phyloP scores from a whole-genome alignment of 2,888 invertebrate genomes.

The Athalia rosae region DNA sequence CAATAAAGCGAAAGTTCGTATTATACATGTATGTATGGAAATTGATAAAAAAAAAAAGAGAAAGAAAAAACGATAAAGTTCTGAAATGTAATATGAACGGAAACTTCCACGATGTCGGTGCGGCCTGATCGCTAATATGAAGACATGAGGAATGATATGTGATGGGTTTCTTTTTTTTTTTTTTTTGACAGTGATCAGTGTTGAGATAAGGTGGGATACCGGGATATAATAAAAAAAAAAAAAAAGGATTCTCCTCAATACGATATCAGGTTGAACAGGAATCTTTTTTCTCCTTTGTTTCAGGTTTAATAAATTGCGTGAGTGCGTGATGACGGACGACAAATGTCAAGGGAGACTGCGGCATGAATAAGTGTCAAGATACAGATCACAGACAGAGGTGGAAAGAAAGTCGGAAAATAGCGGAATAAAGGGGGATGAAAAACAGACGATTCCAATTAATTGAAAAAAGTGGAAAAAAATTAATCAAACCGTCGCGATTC shows the following conservation, averaged over 20 bases:
- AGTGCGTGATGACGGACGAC: not conserved
- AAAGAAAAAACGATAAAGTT: not conserved
- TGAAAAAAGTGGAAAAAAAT: not conserved
- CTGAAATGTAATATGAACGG: not conserved
- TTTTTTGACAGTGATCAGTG: too few species aligned
- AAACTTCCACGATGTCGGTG: slow-evolving; percentile 29
- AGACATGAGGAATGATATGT: slow-evolving; percentile 35
- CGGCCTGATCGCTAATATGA: slow-evolving; percentile 42
- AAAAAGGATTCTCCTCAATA: too few species aligned
- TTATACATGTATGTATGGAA: not conserved
- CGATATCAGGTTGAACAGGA: too few species aligned
- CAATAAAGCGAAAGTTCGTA: not conserved
- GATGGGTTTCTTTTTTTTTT: too few species aligned
- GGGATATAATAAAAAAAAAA: too few species aligned
- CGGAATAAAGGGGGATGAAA: not conserved
- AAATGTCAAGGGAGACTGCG: not conserved
- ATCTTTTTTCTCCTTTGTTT: too few species aligned
- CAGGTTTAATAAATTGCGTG: too few species aligned
- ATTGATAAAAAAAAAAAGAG: too few species aligned
- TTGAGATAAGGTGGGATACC: too few species aligned
- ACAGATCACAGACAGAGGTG: not conserved
- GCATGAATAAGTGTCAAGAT: not conserved
- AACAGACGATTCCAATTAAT: not conserved
- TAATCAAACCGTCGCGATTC: too few species aligned
- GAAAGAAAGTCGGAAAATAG: not conserved